A percentile compares a stretch with the other conserved stretches of the same genome.
Conservation (phyloP, 2,888 invertebrate genomes). For the Phaedon cochleariae region DNA sequence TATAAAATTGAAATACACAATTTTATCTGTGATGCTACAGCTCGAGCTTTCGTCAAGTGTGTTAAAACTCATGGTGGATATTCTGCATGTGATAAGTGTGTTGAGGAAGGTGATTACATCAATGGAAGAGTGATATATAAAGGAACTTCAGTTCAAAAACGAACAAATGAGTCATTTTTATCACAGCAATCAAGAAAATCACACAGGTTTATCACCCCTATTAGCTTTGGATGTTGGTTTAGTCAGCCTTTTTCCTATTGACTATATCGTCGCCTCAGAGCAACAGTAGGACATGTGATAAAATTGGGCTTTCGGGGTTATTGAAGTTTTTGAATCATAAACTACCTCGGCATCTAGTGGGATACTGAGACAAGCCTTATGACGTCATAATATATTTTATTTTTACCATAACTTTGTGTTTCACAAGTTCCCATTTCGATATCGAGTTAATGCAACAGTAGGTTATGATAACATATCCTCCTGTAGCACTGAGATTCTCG, state of each 20-base stretch:
- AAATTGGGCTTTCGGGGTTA: too few species aligned
- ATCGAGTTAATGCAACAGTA: too few species aligned
- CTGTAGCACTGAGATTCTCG: too few species aligned
- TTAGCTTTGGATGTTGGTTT: constrained; percentile 21
- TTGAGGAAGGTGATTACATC: constrained; percentile 25
- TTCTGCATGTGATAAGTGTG: constrained; percentile 40
- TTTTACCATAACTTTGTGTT: too few species aligned
- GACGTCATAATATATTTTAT: too few species aligned
- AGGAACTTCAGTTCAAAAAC: background rate
- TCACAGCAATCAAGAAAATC: constrained; percentile 29
- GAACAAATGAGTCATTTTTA: constrained; percentile 32
- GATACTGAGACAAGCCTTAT: too few species aligned
- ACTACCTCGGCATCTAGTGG: too few species aligned
- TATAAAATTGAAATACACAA: constrained; percentile 22
- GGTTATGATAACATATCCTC: too few species aligned
- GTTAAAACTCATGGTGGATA: constrained; percentile 36
- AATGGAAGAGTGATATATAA: constrained; percentile 20
- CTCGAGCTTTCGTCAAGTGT: constrained; percentile 34
- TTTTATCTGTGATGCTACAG: constrained; percentile 39
- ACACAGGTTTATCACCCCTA: constrained; percentile 28
- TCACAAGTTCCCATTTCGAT: too few species aligned
- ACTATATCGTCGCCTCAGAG: too few species aligned
- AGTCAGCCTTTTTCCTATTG: constrained; percentile 28
- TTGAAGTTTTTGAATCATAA: too few species aligned
- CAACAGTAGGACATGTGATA: too few species aligned